phyloP scores from a whole-genome alignment of 2,797 vertebrate species.

The Emys orbicularis region DNA sequence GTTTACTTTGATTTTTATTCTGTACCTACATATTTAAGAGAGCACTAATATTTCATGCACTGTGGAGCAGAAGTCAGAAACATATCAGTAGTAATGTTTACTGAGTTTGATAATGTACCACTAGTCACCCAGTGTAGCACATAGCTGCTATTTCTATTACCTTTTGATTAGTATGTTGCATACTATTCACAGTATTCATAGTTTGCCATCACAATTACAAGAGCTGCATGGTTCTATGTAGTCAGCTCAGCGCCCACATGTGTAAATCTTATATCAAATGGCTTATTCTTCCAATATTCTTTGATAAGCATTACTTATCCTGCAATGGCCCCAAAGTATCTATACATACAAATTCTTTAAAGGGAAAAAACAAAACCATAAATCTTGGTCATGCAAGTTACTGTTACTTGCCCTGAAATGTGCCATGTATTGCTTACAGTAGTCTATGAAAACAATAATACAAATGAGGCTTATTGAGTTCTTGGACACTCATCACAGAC shows the following conservation, averaged over 20 bases:
- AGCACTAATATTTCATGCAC: background rate
- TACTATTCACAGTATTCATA: background rate
- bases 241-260: background rate
- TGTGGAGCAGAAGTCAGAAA: background rate
- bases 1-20: background rate
- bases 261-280: background rate
- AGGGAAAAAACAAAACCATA: background rate
- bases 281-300: conserved; percentile 1
- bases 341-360: background rate
- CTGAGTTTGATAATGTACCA: background rate
- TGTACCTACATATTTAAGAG: background rate
- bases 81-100: background rate
- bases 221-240: background rate
- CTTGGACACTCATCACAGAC: background rate
- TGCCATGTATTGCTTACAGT: background rate
- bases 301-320: background rate
- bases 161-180: background rate
- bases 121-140: background rate
- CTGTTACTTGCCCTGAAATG: background rate
- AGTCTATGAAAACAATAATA: background rate
- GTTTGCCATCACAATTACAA: conserved; percentile 6
- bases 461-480: background rate
- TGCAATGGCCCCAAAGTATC: background rate
- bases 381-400: background rate
- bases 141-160: background rate